A percentile compares a stretch with the other conserved stretches of the same genome.
These are phyloP conservation scores for Laodelphax striatellus DNA, from an alignment of 1,140 invertebrate genomes.

Conservation along the genomic window DNA sequence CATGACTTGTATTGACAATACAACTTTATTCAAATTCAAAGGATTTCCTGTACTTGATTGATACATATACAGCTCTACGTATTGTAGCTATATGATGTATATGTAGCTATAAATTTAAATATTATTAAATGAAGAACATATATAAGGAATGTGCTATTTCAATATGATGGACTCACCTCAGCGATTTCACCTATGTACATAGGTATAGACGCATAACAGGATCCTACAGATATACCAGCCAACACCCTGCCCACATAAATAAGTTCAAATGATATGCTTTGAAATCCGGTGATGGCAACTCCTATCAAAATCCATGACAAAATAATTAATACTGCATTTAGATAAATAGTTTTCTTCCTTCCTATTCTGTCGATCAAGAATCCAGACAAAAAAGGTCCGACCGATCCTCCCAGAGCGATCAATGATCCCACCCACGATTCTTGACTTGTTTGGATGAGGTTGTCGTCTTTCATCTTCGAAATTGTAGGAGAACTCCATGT, in stretches of 20 bases:
- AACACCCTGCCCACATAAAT: slow-evolving; percentile 23
- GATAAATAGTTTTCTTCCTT: slow-evolving; percentile 56
- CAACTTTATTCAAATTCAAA: too few relatives aligned
- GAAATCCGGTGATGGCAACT: slow-evolving; percentile 38
- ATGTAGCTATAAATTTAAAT: too few relatives aligned
- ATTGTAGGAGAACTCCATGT: slow-evolving; percentile 65
- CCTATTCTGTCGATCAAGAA: slow-evolving; percentile 61
- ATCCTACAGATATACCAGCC: slow-evolving; percentile 54
- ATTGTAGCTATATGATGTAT: too few relatives aligned
- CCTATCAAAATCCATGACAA: slow-evolving; percentile 63
- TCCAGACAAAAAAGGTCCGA: slow-evolving; percentile 24
- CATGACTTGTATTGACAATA: too few relatives aligned
- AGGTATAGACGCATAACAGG: slow-evolving; percentile 63
- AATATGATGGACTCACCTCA: slow-evolving; percentile 44
- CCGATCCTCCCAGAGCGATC: slow-evolving; percentile 18
- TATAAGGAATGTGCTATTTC: too few relatives aligned
- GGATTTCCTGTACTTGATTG: too few relatives aligned
- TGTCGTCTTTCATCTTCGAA: slow-evolving; percentile 37
- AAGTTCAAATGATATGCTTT: slow-evolving; percentile 13
- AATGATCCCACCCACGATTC: slow-evolving; percentile 19
- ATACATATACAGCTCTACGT: too few relatives aligned
- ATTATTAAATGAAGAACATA: too few relatives aligned
- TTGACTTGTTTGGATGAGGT: slow-evolving; percentile 9
- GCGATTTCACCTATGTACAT: slow-evolving; percentile 84
- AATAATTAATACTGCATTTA: slow-evolving; percentile 54